Evolutionary conservation across 2,888 invertebrate species (phyloP), one percentile per base, ranked within the genome.

Genomic region (Notocelia uddmanniana): DNA sequence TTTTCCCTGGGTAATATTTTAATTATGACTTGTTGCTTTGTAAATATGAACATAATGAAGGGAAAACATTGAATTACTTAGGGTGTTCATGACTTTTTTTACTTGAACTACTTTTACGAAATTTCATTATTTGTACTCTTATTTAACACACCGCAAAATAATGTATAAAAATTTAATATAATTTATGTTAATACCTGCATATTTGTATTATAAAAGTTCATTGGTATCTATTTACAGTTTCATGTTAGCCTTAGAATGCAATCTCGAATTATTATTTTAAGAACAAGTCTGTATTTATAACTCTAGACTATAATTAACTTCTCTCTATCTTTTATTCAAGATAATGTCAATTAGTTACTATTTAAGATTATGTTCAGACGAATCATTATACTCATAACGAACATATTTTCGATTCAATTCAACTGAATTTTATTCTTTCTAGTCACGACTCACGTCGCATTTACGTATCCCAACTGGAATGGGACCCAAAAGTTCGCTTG

Each of bases 401-500:
- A 8, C 45, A 62, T 55, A 18, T 48, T 34, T 3, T 62, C 2
- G 62, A 66, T 68, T 50, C 68, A 75, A 77, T 76, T 76, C 69
- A 69, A 67, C 74, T 75, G 76, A 75, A 78, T 76, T 78, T 75
- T 66, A 76, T 75, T 73, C 71, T 79, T 81, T 81, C 84, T 78
- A 77, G 80, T 84, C 84, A 85, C 84, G 83, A 76, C 67, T 75
- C 72, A 59, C 68, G 26, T 63, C 64, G 74, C 69, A 75, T 75
- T 76, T 74, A 69, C 72, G 74, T 78, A 76, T 74, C 75, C 74
- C 68, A 82, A 78, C 78, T 77, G 55, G 41, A 73, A 81, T 79
- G 74, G 69, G 78, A 41, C 75, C 79, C 71, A 69, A 79, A 82
- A 83, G 79, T 84, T 83, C 78, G 72, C 70, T 69, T 74, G 75